phyloP scores from a whole-genome alignment of 2,797 vertebrate species.

The Mormyrops boulengeri region DNA sequence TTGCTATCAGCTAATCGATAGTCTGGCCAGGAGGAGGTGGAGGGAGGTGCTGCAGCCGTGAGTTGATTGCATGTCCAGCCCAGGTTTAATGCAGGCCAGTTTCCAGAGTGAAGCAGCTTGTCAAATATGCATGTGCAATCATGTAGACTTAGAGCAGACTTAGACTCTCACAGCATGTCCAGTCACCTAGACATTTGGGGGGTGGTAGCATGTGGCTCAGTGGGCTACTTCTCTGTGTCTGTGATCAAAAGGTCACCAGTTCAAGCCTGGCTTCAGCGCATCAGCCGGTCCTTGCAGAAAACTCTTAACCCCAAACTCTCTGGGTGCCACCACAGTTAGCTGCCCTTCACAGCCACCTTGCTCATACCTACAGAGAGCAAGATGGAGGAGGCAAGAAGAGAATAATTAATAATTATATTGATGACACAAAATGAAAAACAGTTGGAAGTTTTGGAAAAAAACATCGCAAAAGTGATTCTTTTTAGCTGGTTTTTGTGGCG shows the following conservation, averaged over 20 bases:
- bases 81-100: neutral
- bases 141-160: neutral
- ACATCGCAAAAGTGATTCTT: neutral
- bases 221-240: too few species aligned
- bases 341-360: too few species aligned
- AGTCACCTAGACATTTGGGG: neutral
- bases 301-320: too few species aligned
- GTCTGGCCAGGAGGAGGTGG: neutral
- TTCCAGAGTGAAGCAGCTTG: neutral
- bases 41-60: neutral
- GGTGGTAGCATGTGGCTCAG: too few species aligned
- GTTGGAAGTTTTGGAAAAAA: neutral
- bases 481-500: neutral
- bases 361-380: too few species aligned
- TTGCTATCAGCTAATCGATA: conserved; percentile 15
- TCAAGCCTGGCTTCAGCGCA: too few species aligned
- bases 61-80: neutral
- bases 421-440: neutral
- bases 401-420: neutral
- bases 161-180: neutral
- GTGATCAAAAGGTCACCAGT: too few species aligned
- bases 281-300: too few species aligned
- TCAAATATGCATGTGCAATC: neutral
- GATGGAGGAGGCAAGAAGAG: too few species aligned
- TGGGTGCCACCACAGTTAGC: too few species aligned